A percentile compares a stretch with the other conserved stretches of the same genome.
Evolutionary conservation across 1,140 invertebrate genomes (phyloP).

Genomic region (Meloidogyne exigua): DNA sequence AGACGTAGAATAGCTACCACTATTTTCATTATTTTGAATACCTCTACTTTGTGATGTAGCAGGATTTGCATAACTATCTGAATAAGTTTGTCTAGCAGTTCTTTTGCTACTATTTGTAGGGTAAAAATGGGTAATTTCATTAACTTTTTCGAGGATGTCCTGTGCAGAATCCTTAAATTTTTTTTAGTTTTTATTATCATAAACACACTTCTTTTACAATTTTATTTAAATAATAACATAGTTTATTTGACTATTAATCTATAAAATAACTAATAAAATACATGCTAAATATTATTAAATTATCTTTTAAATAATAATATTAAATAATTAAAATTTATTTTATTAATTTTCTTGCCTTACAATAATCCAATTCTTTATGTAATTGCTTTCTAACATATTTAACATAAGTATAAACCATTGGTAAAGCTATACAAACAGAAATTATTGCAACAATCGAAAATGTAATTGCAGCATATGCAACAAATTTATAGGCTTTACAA

Average conservation of each 20-base stretch:
- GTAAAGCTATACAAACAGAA: conserved; percentile 54
- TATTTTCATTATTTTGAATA: neutral
- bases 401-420: conserved; percentile 61
- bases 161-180: conserved; percentile 28
- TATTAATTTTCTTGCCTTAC: conserved; percentile 41
- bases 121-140: conserved; percentile 19
- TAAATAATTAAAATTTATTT: neutral
- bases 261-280: no score
- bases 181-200: no score
- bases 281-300: no score
- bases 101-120: conserved; percentile 1
- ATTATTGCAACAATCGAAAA: conserved; percentile 54
- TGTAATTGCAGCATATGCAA: conserved; percentile 54
- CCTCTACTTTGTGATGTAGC: conserved; percentile 2
- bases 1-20: neutral
- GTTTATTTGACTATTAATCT: no score
- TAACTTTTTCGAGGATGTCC: conserved; percentile 34
- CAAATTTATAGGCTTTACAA: conserved; percentile 53
- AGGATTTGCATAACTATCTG: neutral
- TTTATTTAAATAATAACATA: no score
- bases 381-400: conserved; percentile 48
- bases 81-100: neutral
- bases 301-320: no score
- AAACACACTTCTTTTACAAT: no score
- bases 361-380: conserved; percentile 55